phyloP scores from a whole-genome alignment of 2,888 invertebrate genomes.

The Dryobota labecula region DNA sequence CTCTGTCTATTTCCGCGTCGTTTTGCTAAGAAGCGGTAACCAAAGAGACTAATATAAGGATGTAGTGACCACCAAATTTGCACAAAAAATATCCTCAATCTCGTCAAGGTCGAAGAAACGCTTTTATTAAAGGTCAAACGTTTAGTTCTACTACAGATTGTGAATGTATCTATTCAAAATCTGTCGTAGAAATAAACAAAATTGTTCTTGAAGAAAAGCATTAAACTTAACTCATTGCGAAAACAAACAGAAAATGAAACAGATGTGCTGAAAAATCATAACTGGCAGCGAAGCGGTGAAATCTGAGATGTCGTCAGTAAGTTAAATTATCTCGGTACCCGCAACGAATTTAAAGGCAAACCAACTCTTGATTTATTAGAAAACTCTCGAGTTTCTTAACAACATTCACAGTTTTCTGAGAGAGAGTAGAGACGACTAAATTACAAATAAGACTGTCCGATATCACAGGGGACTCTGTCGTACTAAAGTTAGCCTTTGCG shows the following conservation, averaged over 20 bases:
- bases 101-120: not conserved
- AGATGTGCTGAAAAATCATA: slow-evolving; percentile 45
- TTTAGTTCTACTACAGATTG: too few species aligned
- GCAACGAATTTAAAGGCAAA: slow-evolving; percentile 54
- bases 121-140: not conserved
- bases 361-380: slow-evolving; percentile 56
- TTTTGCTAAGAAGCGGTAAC: not conserved
- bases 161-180: too few species aligned
- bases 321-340: slow-evolving; percentile 50
- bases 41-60: not conserved
- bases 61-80: not conserved
- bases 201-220: slow-evolving; percentile 5
- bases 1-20: not conserved
- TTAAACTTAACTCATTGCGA: slow-evolving; percentile 49
- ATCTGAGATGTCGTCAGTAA: slow-evolving; percentile 29
- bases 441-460: slow-evolving; percentile 45
- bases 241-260: slow-evolving; percentile 37
- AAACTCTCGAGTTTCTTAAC: slow-evolving; percentile 44
- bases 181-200: not conserved
- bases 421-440: slow-evolving; percentile 27
- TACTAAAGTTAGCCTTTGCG: slow-evolving; percentile 32
- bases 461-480: slow-evolving; percentile 22
- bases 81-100: not conserved
- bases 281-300: slow-evolving; percentile 29
- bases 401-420: slow-evolving; percentile 43